Conservation (phyloP, 2,797 vertebrate species). For the Catamblyrhynchus diadema region DNA sequence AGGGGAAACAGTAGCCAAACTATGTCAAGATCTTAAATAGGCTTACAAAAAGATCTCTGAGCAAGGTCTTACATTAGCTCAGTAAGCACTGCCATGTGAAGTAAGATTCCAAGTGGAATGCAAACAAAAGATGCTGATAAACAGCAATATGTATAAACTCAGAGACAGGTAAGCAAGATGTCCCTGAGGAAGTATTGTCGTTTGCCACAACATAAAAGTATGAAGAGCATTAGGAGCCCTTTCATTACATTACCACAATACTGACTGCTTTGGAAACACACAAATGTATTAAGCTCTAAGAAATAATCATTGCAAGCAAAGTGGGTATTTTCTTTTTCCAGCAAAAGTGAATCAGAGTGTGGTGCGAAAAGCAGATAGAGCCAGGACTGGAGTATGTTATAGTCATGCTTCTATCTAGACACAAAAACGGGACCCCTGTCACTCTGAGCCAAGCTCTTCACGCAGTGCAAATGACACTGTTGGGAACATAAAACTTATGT, state of each 20-base stretch:
- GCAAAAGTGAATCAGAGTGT: neutral
- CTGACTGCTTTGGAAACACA: neutral
- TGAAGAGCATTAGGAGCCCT: neutral
- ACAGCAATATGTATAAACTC: neutral
- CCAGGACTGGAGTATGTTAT: neutral
- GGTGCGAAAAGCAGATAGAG: neutral
- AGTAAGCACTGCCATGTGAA: neutral
- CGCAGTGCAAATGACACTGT: fast-evolving
- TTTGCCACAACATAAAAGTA: neutral
- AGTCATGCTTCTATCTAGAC: neutral
- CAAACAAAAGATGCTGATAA: neutral
- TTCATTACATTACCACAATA: neutral
- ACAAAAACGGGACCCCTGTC: neutral
- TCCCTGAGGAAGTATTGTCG: neutral
- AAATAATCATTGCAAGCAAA: neutral
- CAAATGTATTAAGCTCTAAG: neutral
- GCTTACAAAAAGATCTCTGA: neutral
- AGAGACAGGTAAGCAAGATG: neutral
- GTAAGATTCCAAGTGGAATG: neutral
- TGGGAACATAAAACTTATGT: neutral
- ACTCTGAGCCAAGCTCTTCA: neutral
- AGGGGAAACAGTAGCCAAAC: neutral
- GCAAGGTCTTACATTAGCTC: neutral
- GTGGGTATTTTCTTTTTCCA: neutral
- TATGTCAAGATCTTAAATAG: neutral